These are phyloP conservation scores for Drosophila borealis DNA, from an alignment of 2,888 invertebrate species.

Conservation along the genomic window DNA sequence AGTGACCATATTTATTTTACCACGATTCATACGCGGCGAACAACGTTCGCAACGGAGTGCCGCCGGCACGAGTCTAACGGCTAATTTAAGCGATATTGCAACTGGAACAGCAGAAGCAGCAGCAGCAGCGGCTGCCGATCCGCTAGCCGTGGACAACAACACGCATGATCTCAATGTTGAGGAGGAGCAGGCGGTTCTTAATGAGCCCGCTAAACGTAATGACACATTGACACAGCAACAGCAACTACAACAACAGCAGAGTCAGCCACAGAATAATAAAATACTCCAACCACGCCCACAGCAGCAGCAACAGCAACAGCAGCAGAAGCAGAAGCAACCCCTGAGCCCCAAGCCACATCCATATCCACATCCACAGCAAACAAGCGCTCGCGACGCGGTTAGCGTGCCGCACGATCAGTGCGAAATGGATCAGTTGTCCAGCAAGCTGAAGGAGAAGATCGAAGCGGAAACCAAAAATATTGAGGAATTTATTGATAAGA, in stretches of 20 bases:
- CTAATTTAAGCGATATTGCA: neutral
- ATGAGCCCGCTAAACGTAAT: constrained; percentile 55
- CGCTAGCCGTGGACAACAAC: constrained; percentile 8
- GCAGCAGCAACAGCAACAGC: constrained; percentile 22
- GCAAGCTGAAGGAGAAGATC: constrained; percentile 84
- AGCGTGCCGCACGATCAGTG: constrained; percentile 84
- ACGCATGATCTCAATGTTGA: constrained; percentile 62
- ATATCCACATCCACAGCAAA: constrained; percentile 25
- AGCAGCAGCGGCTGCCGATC: neutral
- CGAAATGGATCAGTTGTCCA: constrained; percentile 85
- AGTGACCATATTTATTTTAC: constrained; percentile 83
- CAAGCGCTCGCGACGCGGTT: constrained; percentile 81
- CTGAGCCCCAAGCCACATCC: constrained; percentile 39
- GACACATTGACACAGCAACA: constrained; percentile 47
- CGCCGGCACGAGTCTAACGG: constrained; percentile 17
- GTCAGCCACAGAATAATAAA: constrained; percentile 41
- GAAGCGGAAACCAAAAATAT: constrained; percentile 85
- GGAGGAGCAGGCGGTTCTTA: constrained; percentile 6
- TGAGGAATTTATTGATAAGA: constrained; percentile 85
- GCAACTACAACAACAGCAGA: constrained; percentile 22
- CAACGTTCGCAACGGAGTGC: constrained; percentile 46
- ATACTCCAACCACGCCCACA: constrained; percentile 63
- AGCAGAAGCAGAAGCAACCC: constrained; percentile 26
- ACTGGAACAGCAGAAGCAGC: neutral
- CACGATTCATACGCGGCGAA: constrained; percentile 82